A percentile compares a stretch with the other conserved stretches of the same genome.
These are phyloP conservation scores for Campylomormyrus tamandua DNA, from an alignment of 2,113 vertebrate genomes.

Conservation along the genomic window DNA sequence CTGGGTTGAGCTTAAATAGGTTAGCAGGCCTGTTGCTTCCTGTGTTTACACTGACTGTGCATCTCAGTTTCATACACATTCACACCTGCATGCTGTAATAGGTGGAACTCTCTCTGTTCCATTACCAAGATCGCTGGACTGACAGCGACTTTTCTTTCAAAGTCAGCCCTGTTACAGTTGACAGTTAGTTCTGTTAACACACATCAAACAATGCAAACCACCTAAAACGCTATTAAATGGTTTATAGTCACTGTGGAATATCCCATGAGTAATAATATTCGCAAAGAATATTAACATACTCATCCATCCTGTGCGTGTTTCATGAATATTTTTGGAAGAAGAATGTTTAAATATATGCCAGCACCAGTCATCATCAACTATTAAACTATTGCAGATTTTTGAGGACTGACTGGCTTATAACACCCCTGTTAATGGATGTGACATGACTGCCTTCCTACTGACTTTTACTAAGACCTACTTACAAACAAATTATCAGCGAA, in stretches of 20 bases:
- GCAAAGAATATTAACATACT: neutral
- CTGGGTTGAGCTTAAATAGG: neutral
- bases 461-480: neutral
- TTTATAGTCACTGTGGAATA: too few relatives aligned
- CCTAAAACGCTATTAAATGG: neutral
- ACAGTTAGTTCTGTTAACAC: neutral
- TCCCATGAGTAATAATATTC: too few relatives aligned
- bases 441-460: neutral
- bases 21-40: neutral
- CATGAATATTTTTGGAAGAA: neutral
- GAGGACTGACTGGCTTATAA: neutral
- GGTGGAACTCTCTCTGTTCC: neutral
- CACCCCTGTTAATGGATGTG: neutral
- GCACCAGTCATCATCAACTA: neutral
- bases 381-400: neutral
- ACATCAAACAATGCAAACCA: neutral
- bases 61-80: neutral
- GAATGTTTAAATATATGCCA: neutral
- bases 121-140: neutral
- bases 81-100: neutral
- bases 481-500: neutral
- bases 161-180: neutral
- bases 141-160: neutral
- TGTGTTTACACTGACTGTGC: neutral
- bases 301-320: neutral